Base-by-base conservation (phyloP, 2,797 vertebrate species). In the Holocentrus rufus region DNA sequence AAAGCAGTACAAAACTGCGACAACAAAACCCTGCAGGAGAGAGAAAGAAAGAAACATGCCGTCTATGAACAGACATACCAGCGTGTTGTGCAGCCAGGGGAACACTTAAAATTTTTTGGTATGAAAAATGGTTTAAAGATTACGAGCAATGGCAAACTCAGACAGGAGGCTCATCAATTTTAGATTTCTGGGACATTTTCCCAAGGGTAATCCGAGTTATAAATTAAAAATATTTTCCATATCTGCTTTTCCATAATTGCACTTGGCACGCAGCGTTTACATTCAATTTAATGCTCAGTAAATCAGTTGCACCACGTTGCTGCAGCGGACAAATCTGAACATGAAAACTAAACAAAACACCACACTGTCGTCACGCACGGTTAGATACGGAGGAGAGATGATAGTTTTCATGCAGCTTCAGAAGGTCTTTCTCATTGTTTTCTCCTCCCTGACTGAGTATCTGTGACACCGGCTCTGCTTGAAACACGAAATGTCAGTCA, bases 1-100 rank as follows among this genome's bases (percentile, higher is more conserved):
- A 81, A 99, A 99, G 88, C 98, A 99, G 93, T 99, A 99, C 55
- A 99, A 92, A 31, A 99, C 88, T 0, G 97, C 96, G 31, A 99
- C 98, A 55, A 96, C 94, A 58, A 96, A 99, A 9, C 98, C 98
- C 98, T 99, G 86, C 54, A 68, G 59, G 73, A 75, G 79, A 81
- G 74, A 73, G 77, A 46, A 63, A 84, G 47, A 71, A 31, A 44
- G 0, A 76, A 20, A 72, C 50, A 27, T 14, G 42, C 3, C 0
- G 0, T 3, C 34, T 42, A 42, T 65, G 56, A 54, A 73, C 72
- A 50, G 11, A 64, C 72, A 74, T 47, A 66, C 9, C 62, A 69
- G 18, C 14, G 22, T 50, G 59, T 69, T 20, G 70, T n/a, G 52
- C 77, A 87, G 72, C 84, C 85, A 76, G 77, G 36, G 78, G 83